Evolutionary conservation across 2,797 vertebrate species (phyloP), one percentile per base, ranked within the genome.

Genomic region (Hyperoplus immaculatus): DNA sequence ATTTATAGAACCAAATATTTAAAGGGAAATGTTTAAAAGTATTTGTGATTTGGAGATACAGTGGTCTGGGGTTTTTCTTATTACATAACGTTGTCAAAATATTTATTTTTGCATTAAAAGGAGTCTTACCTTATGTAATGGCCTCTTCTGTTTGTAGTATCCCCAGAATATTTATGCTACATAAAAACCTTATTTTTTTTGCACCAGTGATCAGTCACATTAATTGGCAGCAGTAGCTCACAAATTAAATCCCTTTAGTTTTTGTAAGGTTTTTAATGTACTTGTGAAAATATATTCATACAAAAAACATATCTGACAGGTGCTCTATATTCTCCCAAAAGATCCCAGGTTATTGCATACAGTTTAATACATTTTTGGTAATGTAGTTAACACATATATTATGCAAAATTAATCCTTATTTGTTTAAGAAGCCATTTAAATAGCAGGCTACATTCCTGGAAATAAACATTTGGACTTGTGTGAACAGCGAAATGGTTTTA

Each of bases 41-140:
- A 38, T 53, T 75, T 53, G 62, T 77, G 54, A 13, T 68, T 8
- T 86, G 81, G 56, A 42, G 49, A 60, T n/a, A 29, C 51, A 41
- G 21, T 16, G 58, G 4, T 49, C 65, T 29, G 3, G 55, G 39
- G 21, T 41, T 53, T 55, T 49, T 67, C 74, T 4, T 50, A 65
- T 73, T 81, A 74, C 58, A 41, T 82, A 71, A 81, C 39, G 64
- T 14, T 51, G 16, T 62, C 51, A 71, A 73, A 71, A 79, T 75
- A 59, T 78, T 74, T 59, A 39, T 62, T 3, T 58, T 76, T 45
- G 42, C 61, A 69, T n/a, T 51, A 69, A 14, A 55, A 21, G 10
- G 46, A 0, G 21, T 57, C 88, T 88, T 86, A 90, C 88, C 86
- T 87, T 62, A 58, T 67, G 56, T 15, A 49, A 58, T 56, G 51